Evolutionary conservation across 2,797 vertebrate species (phyloP).

Genomic region (Antennarius maculatus): DNA sequence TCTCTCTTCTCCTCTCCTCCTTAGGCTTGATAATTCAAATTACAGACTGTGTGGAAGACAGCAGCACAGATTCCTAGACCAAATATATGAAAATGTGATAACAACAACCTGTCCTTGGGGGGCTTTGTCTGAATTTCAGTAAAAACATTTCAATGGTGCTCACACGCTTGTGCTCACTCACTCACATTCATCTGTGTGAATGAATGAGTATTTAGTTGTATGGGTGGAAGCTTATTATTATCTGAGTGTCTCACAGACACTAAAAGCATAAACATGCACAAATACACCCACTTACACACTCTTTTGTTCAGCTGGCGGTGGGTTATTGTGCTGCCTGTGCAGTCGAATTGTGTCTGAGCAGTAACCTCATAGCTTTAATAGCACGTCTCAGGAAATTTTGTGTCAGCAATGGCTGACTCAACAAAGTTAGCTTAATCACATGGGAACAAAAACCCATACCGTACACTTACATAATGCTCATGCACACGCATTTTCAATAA

Average conservation of each 20-base stretch:
- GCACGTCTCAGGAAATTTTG: constrained; percentile 66
- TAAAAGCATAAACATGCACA: constrained; percentile 46
- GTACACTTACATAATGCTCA: constrained; percentile 66
- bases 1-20: constrained; percentile 21
- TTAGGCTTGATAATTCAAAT: constrained; percentile 43
- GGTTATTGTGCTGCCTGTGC: constrained; percentile 53
- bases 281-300: constrained; percentile 14
- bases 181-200: constrained; percentile 52
- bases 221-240: constrained; percentile 57
- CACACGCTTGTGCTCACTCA: constrained; percentile 10
- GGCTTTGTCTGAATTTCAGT: constrained; percentile 45
- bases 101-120: constrained; percentile 48
- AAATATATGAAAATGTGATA: constrained; percentile 57
- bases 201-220: constrained; percentile 42
- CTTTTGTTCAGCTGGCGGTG: constrained; percentile 48
- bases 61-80: constrained; percentile 32
- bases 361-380: constrained; percentile 69
- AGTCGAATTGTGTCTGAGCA: constrained; percentile 45
- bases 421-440: constrained; percentile 64
- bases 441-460: constrained; percentile 52
- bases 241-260: constrained; percentile 35
- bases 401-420: constrained; percentile 71
- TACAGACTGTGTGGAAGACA: constrained; percentile 40
- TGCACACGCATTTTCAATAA: constrained; percentile 55
- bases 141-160: constrained; percentile 19